Evolutionary conservation across 2,888 invertebrate genomes (phyloP), one percentile per base, ranked within the genome.

Genomic region (Chaitophorus viminalis): DNA sequence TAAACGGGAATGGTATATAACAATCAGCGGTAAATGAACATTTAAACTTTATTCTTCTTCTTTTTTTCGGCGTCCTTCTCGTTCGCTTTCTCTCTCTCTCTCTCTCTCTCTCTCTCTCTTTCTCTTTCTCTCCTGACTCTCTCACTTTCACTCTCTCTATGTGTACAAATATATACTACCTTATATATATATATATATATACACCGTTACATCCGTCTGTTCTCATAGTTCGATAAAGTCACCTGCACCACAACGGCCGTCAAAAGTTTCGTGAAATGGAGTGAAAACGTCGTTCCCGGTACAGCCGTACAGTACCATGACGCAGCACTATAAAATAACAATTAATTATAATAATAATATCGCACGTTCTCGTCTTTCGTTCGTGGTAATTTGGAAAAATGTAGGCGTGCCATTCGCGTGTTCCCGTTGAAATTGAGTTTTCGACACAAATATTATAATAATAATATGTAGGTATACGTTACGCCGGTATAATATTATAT

Each of bases 1-100:
- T 36, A n/a, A 78, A 78, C 33, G 25, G n/a, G 25, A 78, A 78
- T 60, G 54, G 78, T 36, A 60, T 78, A 78, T 60, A 60, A 60
- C 60, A 33, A 78, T 78, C 60, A 33, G 14, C 33, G 17, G 54
- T 78, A 60, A 60, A 60, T 60, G 33, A n/a, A 60, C 36, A 78
- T 78, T 60, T 17, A 36, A 78, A 78, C 25, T n/a, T 54, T 60
- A 33, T 25, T 11, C 3, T 18, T 9, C 14, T 14, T n/a, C 33
- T n/a, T 17, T 21, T 9, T 18, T 21, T 54, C 54, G 1, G 18
- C 39, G 11, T 39, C 9, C 25, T 3, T 18, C 31, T 31, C 21
- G 25, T 54, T n/a, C n/a, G 5, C 21, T 60, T 4, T 54, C 54
- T 17, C 54, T 54, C 21, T 54, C 17, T 54, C 54, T 54, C 54